Conservation (phyloP, 1,140 invertebrate species). For the Himalopsyche phryganea region DNA sequence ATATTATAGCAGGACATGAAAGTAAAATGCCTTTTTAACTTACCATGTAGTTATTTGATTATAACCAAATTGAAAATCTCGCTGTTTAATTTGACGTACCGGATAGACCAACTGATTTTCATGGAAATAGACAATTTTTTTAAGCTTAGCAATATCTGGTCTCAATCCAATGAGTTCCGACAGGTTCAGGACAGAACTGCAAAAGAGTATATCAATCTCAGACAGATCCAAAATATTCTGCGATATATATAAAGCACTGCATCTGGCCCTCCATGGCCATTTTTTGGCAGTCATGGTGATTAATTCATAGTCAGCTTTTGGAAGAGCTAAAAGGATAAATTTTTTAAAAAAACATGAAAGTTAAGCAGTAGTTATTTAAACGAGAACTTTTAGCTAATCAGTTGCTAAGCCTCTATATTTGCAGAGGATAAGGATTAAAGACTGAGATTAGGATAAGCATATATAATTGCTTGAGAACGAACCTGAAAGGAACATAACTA, state of each 20-base stretch:
- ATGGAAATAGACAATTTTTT: slow-evolving; percentile 76
- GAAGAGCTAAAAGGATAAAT: slow-evolving; percentile 36
- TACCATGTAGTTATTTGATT: slow-evolving; percentile 74
- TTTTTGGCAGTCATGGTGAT: slow-evolving; percentile 66
- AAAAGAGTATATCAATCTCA: slow-evolving; percentile 59
- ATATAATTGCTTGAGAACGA: too few relatives aligned
- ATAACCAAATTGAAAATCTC: slow-evolving; percentile 76
- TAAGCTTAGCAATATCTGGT: slow-evolving; percentile 56
- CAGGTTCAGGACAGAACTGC: slow-evolving; percentile 70
- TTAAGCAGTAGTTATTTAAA: too few relatives aligned
- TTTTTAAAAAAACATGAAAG: too few relatives aligned
- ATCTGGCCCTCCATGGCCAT: slow-evolving; percentile 76
- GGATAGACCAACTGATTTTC: slow-evolving; percentile 78
- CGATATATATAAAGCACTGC: slow-evolving; percentile 62
- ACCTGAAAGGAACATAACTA: too few relatives aligned
- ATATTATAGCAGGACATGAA: too few relatives aligned
- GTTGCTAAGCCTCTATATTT: too few relatives aligned
- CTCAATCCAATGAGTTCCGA: slow-evolving; percentile 66
- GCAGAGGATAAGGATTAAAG: too few relatives aligned
- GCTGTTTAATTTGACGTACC: slow-evolving; percentile 60
- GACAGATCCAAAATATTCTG: slow-evolving; percentile 56
- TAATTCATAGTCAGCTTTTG: slow-evolving; percentile 42
- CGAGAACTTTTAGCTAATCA: too few relatives aligned
- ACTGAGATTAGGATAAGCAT: too few relatives aligned
- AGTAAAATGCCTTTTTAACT: slow-evolving; percentile 30